A percentile compares a stretch with the other conserved stretches of the same genome.
These are phyloP conservation scores for Fragum whitleyi DNA, from an alignment of 2,888 invertebrate species.

Conservation along the genomic window DNA sequence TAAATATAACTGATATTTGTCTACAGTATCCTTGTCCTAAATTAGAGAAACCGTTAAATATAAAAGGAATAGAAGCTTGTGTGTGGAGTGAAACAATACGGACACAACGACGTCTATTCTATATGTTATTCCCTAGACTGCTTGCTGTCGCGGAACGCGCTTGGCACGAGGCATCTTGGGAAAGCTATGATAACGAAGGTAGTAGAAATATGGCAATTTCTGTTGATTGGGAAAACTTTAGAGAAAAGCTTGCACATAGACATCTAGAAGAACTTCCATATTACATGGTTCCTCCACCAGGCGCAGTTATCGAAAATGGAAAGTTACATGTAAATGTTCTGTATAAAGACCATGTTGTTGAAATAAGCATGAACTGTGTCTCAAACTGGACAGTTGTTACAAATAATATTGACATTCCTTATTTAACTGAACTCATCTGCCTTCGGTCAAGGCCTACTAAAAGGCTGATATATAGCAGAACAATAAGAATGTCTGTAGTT, in stretches of 20 bases:
- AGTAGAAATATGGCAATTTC: slow-evolving; percentile 38
- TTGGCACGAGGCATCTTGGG: slow-evolving; percentile 81
- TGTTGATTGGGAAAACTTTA: slow-evolving; percentile 74
- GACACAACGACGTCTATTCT: slow-evolving; percentile 66
- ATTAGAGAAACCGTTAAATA: background rate
- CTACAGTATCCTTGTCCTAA: slow-evolving; percentile 6
- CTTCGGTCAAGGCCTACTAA: background rate
- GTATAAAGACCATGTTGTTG: slow-evolving; percentile 8
- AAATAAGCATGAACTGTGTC: background rate
- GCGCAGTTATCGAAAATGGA: slow-evolving; percentile 57
- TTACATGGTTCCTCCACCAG: slow-evolving; percentile 77
- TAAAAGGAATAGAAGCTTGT: slow-evolving; percentile 78
- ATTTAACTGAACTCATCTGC: background rate
- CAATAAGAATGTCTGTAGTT: background rate
- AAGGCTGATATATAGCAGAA: slow-evolving; percentile 1
- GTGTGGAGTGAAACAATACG: slow-evolving; percentile 79
- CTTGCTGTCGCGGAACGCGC: slow-evolving; percentile 81
- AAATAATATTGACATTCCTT: background rate
- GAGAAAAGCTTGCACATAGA: slow-evolving; percentile 69
- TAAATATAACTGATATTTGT: background rate
- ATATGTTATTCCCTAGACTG: slow-evolving; percentile 77
- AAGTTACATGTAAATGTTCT: background rate
- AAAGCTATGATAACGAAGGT: slow-evolving; percentile 51
- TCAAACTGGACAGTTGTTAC: slow-evolving; percentile 11
- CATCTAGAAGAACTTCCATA: slow-evolving; percentile 72